Percentiles rank a stretch among this genome's conserved stretches.
Conservation (phyloP, 2,888 invertebrate genomes). For the Acanthococcus lagerstroemiae region DNA sequence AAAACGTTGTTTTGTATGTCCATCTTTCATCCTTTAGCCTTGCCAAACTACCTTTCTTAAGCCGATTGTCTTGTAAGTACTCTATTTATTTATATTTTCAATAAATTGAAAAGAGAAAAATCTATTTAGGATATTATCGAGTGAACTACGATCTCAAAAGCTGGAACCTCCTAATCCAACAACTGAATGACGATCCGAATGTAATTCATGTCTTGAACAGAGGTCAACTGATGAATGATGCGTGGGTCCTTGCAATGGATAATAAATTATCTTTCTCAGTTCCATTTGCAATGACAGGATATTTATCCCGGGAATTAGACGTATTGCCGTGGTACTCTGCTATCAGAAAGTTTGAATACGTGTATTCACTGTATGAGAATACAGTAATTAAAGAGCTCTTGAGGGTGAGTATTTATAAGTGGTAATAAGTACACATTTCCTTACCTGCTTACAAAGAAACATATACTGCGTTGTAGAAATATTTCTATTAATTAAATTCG, state of each 20-base stretch:
- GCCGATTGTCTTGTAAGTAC: too few species aligned
- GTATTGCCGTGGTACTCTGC: conserved; percentile 51
- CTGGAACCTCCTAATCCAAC: conserved; percentile 56
- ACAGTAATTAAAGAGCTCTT: too few species aligned
- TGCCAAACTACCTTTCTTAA: too few species aligned
- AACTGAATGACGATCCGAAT: conserved; percentile 52
- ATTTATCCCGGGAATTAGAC: conserved; percentile 55
- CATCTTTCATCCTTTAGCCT: too few species aligned
- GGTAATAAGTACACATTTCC: not conserved
- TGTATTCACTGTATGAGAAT: too few species aligned
- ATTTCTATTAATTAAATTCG: not conserved
- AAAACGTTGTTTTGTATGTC: too few species aligned
- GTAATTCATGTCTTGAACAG: conserved; percentile 48
- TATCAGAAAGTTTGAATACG: too few species aligned
- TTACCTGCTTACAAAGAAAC: not conserved
- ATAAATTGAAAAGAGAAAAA: too few species aligned
- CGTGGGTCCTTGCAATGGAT: conserved; percentile 59
- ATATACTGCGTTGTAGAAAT: not conserved
- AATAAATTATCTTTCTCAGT: conserved; percentile 50
- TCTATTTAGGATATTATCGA: conserved; percentile 52
- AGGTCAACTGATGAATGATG: conserved; percentile 73
- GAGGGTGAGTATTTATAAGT: not conserved
- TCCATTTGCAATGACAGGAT: conserved; percentile 57
- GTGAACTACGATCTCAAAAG: conserved; percentile 62
- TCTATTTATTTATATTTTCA: too few species aligned